These are phyloP conservation scores for Strigamia maritima DNA, from an alignment of 2,888 invertebrate genomes.

Conservation along the genomic window DNA sequence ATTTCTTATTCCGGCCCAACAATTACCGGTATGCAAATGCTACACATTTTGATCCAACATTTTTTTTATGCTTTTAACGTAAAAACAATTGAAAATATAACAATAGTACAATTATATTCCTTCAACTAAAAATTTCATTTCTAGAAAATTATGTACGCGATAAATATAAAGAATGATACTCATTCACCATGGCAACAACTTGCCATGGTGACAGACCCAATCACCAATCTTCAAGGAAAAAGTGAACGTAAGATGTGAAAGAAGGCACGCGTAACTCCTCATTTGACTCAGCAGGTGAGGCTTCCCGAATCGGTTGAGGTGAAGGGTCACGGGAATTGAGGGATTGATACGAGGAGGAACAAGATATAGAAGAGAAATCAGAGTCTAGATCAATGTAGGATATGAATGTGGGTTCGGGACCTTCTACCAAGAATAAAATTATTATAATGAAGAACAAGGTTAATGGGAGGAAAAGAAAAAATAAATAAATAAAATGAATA, in stretches of 20 bases:
- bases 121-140: background rate
- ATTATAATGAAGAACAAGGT: background rate
- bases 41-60: background rate
- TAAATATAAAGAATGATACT: background rate
- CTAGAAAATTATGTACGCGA: background rate
- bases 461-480: background rate
- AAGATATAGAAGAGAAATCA: slow-evolving; percentile 1
- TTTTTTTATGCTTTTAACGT: background rate
- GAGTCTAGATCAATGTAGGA: slow-evolving; percentile 19
- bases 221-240: slow-evolving; percentile 1
- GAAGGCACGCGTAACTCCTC: slow-evolving; percentile 1
- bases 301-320: background rate
- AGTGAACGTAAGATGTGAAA: slow-evolving; percentile 15
- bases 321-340: slow-evolving; percentile 20
- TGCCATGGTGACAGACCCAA: background rate
- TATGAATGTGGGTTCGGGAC: slow-evolving; percentile 11
- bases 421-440: background rate
- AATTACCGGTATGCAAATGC: background rate
- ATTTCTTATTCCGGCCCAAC: background rate
- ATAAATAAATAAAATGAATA: background rate
- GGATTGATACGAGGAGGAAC: slow-evolving; percentile 16
- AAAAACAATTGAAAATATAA: background rate
- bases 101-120: background rate
- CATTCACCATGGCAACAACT: background rate
- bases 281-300: slow-evolving; percentile 23